Evolutionary conservation across 2,888 invertebrate genomes (phyloP).

Genomic region (Zygothrica quintamaculata): DNA sequence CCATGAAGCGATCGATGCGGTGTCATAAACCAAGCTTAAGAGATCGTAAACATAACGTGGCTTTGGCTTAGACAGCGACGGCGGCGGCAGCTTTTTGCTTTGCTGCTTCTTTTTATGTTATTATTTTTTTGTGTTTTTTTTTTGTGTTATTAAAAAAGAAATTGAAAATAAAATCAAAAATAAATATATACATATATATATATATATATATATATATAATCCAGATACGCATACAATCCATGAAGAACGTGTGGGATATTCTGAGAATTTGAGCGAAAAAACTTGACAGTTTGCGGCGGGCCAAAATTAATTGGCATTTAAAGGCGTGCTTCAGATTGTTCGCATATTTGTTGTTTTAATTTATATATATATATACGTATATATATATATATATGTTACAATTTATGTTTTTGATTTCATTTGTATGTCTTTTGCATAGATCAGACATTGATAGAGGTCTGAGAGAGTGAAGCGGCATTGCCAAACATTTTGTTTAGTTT

Average conservation of each 20-base stretch:
- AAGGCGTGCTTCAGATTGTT: slow-evolving; percentile 56
- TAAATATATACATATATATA: slow-evolving; percentile 11
- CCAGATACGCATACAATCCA: slow-evolving; percentile 26
- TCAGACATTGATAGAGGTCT: slow-evolving; percentile 12
- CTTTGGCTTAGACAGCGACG: slow-evolving; percentile 44
- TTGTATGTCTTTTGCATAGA: background rate
- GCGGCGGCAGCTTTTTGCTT: no score
- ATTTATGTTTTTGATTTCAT: slow-evolving; percentile 31
- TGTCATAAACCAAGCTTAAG: slow-evolving; percentile 72
- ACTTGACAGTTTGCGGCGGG: slow-evolving; percentile 60
- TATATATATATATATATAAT: slow-evolving; percentile 23
- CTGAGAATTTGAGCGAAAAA: slow-evolving; percentile 48
- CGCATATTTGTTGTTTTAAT: slow-evolving; percentile 24
- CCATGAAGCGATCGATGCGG: slow-evolving; percentile 63
- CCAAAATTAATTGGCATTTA: slow-evolving; percentile 73
- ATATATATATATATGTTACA: slow-evolving; percentile 30
- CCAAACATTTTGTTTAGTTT: no score
- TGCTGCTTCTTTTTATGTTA: no score
- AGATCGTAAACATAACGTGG: slow-evolving; percentile 65
- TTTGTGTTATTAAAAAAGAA: slow-evolving; percentile 55
- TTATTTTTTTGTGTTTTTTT: slow-evolving; percentile 27
- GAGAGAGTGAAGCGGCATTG: no score
- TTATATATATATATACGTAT: no score
- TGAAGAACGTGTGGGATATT: slow-evolving; percentile 46
- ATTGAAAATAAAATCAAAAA: slow-evolving; percentile 41